Evolutionary conservation across 2,797 vertebrate species (phyloP).

Genomic region (Parauchenoglanis ngamensis): DNA sequence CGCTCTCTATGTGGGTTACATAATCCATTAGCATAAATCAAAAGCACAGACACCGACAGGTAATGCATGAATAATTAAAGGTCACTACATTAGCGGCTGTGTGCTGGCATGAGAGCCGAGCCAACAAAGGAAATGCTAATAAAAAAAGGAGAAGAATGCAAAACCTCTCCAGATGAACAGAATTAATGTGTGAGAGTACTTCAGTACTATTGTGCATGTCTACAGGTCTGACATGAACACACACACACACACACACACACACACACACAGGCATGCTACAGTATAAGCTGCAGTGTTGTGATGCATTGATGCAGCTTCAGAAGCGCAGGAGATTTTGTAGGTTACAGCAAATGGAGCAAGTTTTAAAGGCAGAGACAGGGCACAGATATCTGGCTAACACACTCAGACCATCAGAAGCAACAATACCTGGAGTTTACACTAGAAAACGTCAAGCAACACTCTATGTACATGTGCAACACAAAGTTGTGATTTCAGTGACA

Average conservation of each 20-base stretch:
- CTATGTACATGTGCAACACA: background rate
- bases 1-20: slow-evolving; percentile 71
- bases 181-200: slow-evolving; percentile 13
- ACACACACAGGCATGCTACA: background rate
- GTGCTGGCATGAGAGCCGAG: slow-evolving; percentile 64
- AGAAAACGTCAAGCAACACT: background rate
- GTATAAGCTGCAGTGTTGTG: background rate
- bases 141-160: slow-evolving; percentile 40
- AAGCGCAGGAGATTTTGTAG: background rate
- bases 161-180: background rate
- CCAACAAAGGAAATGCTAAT: slow-evolving; percentile 63
- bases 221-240: background rate
- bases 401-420: background rate
- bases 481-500: background rate
- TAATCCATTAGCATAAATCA: slow-evolving; percentile 82
- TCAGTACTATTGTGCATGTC: background rate
- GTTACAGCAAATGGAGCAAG: background rate
- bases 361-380: background rate
- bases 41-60: slow-evolving; percentile 74
- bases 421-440: background rate
- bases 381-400: background rate
- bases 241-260: background rate
- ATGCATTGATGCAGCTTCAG: background rate
- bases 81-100: slow-evolving; percentile 74
- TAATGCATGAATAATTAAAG: slow-evolving; percentile 83